Percentiles rank a stretch among this genome's conserved stretches.
These are phyloP conservation scores for Sylvietta virens DNA, from an alignment of 2,113 vertebrate species.

Conservation along the genomic window DNA sequence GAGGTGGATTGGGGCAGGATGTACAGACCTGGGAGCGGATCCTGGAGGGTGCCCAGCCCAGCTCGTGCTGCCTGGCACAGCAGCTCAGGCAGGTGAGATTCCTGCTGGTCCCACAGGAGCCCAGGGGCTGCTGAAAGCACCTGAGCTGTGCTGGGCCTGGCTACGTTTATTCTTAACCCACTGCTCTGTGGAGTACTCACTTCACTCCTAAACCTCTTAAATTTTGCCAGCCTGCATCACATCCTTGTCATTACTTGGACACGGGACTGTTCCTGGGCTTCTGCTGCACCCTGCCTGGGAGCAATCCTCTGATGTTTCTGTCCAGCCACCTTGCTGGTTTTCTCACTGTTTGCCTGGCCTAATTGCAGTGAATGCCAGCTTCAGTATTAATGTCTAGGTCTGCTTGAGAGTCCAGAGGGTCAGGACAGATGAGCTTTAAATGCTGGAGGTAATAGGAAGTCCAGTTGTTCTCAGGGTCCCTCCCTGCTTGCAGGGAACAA, in stretches of 20 bases:
- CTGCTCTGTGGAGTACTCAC: background rate
- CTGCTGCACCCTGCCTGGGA: background rate
- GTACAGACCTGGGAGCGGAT: background rate
- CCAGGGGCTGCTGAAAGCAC: background rate
- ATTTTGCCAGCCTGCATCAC: background rate
- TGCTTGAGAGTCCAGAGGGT: background rate
- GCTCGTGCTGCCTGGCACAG: background rate
- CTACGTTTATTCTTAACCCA: background rate
- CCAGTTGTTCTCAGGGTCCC: background rate
- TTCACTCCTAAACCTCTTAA: background rate
- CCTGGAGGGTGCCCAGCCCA: background rate
- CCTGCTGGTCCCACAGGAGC: accelerated
- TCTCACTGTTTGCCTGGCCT: background rate
- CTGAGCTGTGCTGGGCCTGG: background rate
- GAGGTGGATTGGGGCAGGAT: background rate
- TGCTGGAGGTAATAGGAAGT: background rate
- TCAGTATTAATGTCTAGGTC: background rate
- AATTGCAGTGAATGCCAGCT: background rate
- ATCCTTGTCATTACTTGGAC: background rate
- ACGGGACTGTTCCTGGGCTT: background rate
- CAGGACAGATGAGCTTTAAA: background rate
- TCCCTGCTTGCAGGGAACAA: background rate
- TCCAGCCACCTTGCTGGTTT: background rate
- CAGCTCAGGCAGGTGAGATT: background rate
- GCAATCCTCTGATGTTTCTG: background rate